Base-by-base conservation (phyloP, 2,888 invertebrate genomes). In the Drosophila aldrichi region DNA sequence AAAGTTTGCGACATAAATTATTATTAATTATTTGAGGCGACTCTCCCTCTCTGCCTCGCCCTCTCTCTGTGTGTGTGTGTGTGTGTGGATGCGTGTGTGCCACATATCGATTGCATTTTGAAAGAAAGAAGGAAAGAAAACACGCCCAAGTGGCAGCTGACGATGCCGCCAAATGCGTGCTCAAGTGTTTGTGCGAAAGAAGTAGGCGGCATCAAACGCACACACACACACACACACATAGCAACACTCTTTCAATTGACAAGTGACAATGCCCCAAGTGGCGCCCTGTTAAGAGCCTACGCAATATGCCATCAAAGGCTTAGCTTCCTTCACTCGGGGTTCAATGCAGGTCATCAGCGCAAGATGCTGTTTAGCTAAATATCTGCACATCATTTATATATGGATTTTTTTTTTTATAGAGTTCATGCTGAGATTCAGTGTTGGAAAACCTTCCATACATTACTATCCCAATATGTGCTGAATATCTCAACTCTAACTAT, bases 151-250 rank as follows among this genome's bases (percentile, higher is more conserved):
- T 89, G 88, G 85, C 88, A 86, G 76, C 82, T 75, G 82, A 79
- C 82, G 82, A 74, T 88, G 84, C 86, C 84, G 90, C 90, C 85
- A 85, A 91, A 92, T 92, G 92, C 91, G 91, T 91, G 91, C 91
- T 92, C 79, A 91, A 91, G 91, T 91, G 91, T 91, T 81, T 71
- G 73, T 70, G 77, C 80, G 77, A 69, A 73, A 61, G 65, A 52
- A 66, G 66, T 59, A 79, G 73, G 80, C 60, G 62, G 65, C 65
- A 63, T 77, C 58, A 63, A 61, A 64, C 70, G 54, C 72, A 75
- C 57, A 62, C 65, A 69, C 64, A 77, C 41, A 46, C 59, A 49
- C 59, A 36, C 57, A 60, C 63, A 52, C 41, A 55, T 22, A 55
- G 48, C 55, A 46, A 57, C 44, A 52, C 18, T 49, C 40, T 38